Conservation (phyloP, 37 sponge, comb jelly and placozoan species). For the Haliclona indistincta region DNA sequence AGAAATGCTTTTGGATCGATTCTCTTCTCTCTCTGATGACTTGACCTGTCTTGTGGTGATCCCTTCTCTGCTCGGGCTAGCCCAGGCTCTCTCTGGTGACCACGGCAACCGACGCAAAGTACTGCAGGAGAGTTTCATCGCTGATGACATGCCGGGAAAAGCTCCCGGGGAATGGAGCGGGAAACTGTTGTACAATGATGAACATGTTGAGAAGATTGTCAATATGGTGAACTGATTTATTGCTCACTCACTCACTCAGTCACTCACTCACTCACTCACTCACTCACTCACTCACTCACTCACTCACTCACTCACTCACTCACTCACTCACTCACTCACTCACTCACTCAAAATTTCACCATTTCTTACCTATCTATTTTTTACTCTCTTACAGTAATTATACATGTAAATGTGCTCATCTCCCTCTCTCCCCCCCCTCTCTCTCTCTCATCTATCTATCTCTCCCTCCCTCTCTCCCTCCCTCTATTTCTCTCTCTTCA, state of each 20-base stretch:
- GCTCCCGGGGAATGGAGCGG: too few species aligned
- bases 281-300: too few species aligned
- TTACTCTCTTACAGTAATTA: too few species aligned
- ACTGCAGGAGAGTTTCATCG: constrained; percentile 10
- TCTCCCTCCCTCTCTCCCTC: not conserved
- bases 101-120: constrained; percentile 5
- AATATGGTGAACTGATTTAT: too few species aligned
- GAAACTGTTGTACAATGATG: not conserved
- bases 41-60: constrained; percentile 18
- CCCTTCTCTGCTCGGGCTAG: constrained; percentile 41
- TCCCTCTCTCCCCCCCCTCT: not conserved
- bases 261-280: too few species aligned
- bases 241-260: too few species aligned
- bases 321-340: too few species aligned
- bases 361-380: too few species aligned
- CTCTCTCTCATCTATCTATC: not conserved
- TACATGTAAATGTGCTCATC: not conserved
- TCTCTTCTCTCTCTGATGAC: constrained; percentile 10
- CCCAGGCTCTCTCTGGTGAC: constrained; percentile 24
- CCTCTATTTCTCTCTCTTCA: not conserved
- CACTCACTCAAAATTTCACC: too few species aligned
- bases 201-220: not conserved
- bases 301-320: too few species aligned
- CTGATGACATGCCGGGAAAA: too few species aligned
- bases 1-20: not conserved